A percentile compares a stretch with the other conserved stretches of the same genome.
Conservation (phyloP, 2,888 invertebrate genomes). For the Arrhopalites spinosus region DNA sequence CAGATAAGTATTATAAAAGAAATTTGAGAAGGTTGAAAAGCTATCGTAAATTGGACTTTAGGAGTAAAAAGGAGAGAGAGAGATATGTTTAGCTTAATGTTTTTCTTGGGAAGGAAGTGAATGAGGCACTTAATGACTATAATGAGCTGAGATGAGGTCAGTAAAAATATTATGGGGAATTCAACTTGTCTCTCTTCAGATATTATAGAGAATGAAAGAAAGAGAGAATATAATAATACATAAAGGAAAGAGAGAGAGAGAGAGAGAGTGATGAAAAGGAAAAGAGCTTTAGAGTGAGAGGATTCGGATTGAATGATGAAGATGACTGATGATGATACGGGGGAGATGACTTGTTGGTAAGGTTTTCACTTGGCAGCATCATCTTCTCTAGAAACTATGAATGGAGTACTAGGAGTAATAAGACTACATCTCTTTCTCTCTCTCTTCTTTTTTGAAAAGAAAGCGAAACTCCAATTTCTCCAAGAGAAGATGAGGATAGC, state of each 20-base stretch:
- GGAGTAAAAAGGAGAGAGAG: neutral
- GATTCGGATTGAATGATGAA: conserved; percentile 18
- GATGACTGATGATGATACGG: conserved; percentile 38
- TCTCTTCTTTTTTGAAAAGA: conserved; percentile 1
- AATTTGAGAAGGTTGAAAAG: neutral
- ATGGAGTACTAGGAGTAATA: neutral
- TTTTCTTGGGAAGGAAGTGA: conserved; percentile 6
- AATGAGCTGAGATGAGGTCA: conserved; percentile 20
- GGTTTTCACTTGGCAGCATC: conserved; percentile 22
- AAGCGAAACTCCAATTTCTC: no score
- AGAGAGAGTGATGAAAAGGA: conserved; percentile 1
- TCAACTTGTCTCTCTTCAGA: neutral
- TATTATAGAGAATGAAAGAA: conserved; percentile 1
- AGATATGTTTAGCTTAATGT: neutral
- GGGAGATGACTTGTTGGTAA: conserved; percentile 35
- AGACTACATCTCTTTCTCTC: neutral
- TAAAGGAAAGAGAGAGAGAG: neutral
- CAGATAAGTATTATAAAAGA: no score
- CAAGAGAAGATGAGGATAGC: no score
- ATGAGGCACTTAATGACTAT: conserved; percentile 13
- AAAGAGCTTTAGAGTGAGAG: neutral
- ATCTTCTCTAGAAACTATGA: neutral
- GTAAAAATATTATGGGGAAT: conserved; percentile 12
- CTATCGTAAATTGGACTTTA: no score
- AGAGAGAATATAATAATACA: neutral